These are phyloP conservation scores for Blastomussa wellsi DNA, from an alignment of 92 coral and sea anemone genomes.

Conservation along the genomic window DNA sequence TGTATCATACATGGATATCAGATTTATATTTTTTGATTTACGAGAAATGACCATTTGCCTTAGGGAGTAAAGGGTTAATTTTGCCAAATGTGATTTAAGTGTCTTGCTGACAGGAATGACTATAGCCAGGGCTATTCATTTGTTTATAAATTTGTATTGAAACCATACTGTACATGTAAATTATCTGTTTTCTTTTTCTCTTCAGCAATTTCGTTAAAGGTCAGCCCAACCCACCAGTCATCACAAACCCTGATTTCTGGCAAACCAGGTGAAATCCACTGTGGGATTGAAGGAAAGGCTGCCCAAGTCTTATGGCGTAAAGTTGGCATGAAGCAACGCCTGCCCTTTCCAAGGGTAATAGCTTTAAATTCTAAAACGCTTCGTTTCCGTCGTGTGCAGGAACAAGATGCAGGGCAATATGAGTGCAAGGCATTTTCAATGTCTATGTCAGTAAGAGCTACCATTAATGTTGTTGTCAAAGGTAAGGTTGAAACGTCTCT, in stretches of 20 bases:
- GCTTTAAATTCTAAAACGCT: conserved; percentile 54
- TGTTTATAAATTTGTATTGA: no score
- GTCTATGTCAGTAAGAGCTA: conserved; percentile 38
- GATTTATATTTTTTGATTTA: no score
- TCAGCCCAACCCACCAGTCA: conserved; percentile 59
- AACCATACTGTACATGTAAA: no score
- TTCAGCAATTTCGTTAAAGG: conserved; percentile 15
- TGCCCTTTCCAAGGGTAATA: conserved; percentile 42
- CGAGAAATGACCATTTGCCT: no score
- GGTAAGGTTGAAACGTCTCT: conserved; percentile 46
- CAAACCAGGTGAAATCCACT: conserved; percentile 56
- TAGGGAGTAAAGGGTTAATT: no score
- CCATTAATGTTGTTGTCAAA: conserved; percentile 58
- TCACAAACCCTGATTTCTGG: conserved; percentile 59
- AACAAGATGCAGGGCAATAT: conserved; percentile 72
- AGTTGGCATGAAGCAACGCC: conserved; percentile 21
- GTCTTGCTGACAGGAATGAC: no score
- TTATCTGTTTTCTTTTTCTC: not conserved
- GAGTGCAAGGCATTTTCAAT: conserved; percentile 74
- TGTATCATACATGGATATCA: no score
- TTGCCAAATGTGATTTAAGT: no score
- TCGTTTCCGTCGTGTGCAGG: conserved; percentile 44
- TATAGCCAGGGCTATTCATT: no score
- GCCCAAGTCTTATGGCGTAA: conserved; percentile 78
- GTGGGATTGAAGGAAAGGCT: conserved; percentile 72